Evolutionary conservation across 2,797 vertebrate species (phyloP).

Genomic region (Meriones psammophilus): DNA sequence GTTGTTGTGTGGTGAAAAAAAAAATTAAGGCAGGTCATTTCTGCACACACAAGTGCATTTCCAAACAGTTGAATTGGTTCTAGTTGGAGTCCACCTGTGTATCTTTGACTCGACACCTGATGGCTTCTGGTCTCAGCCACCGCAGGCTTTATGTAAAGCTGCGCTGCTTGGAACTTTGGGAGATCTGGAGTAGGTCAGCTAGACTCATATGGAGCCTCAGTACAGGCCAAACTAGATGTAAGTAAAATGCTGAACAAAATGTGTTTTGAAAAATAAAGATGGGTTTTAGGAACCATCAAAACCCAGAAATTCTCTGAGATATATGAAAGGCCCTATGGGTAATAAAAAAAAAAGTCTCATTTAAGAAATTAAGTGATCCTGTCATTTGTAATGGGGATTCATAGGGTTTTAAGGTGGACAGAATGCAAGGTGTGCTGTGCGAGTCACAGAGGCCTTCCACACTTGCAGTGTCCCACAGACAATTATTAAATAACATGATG

Average conservation of each 20-base stretch:
- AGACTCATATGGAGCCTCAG: background rate
- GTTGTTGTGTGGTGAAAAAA: background rate
- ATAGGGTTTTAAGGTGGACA: slow-evolving; percentile 64
- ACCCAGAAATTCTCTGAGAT: slow-evolving; percentile 16
- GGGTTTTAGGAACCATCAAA: slow-evolving; percentile 25
- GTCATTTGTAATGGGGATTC: slow-evolving; percentile 74
- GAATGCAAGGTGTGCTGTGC: background rate
- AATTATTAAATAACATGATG: slow-evolving; percentile 80
- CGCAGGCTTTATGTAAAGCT: accelerated
- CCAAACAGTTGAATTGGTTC: background rate
- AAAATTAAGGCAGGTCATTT: background rate
- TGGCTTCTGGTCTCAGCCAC: background rate
- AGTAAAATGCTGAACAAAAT: background rate
- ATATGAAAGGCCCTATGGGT: background rate
- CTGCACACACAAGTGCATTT: background rate
- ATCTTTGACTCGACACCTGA: background rate
- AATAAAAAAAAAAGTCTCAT: slow-evolving; percentile 52
- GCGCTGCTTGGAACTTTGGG: background rate
- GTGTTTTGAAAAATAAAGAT: slow-evolving; percentile 54
- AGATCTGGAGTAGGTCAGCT: background rate
- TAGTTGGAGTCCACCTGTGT: accelerated
- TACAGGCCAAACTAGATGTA: background rate
- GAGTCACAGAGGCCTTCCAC: slow-evolving; percentile 72
- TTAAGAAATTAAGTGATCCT: slow-evolving; percentile 71
- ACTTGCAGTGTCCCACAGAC: slow-evolving; percentile 61